Conservation (phyloP, 2,113 vertebrate genomes). For the Gymnarchus niloticus region DNA sequence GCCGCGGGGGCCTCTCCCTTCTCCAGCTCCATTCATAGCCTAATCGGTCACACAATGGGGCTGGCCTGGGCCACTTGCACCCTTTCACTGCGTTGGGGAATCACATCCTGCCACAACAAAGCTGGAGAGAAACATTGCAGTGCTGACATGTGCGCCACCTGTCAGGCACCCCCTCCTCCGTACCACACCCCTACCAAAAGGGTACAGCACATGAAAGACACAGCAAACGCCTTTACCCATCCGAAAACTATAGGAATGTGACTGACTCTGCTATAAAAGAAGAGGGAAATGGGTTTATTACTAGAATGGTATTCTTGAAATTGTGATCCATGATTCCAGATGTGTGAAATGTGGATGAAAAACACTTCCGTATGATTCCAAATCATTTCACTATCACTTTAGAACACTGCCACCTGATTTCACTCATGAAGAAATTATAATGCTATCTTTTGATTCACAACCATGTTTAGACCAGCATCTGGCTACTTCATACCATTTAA, state of each 20-base stretch:
- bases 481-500: not conserved
- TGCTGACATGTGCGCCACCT: constrained; percentile 33
- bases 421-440: not conserved
- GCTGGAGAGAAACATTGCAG: constrained; percentile 12
- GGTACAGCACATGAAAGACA: not conserved
- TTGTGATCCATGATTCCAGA: no score
- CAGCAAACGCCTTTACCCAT: not conserved
- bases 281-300: no score
- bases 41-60: constrained; percentile 33
- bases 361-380: not conserved
- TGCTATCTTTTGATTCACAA: not conserved
- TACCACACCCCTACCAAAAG: not conserved
- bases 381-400: not conserved
- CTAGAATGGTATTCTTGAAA: no score
- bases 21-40: constrained; percentile 30
- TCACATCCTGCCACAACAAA: constrained; percentile 31
- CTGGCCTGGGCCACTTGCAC: constrained; percentile 16
- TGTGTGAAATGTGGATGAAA: no score
- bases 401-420: not conserved
- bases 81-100: constrained; percentile 28
- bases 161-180: constrained; percentile 20
- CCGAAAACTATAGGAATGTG: not conserved
- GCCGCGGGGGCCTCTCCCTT: not conserved
- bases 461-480: not conserved
- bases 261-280: no score